Conservation (phyloP, 2,113 vertebrate species). For the Serinus canaria region DNA sequence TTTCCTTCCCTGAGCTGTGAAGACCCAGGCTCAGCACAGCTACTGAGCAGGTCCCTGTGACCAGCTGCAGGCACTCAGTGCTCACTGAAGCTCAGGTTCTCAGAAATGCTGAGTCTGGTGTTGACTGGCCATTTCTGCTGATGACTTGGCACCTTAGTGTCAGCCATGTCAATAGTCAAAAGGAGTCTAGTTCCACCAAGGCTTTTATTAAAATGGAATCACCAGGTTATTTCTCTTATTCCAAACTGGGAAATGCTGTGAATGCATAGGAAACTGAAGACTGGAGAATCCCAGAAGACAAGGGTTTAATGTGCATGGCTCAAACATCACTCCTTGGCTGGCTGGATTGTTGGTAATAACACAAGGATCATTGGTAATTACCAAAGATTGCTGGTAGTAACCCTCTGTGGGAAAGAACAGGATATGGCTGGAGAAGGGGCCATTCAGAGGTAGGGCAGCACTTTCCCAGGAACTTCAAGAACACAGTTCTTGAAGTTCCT, state of each 20-base stretch:
- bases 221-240: neutral
- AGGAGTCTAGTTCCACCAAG: neutral
- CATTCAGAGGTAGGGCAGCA: neutral
- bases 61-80: neutral
- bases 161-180: neutral
- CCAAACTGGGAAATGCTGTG: neutral
- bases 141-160: neutral
- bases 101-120: neutral
- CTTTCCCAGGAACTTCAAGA: neutral
- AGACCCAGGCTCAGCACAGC: neutral
- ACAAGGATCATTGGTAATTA: neutral
- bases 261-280: neutral
- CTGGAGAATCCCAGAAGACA: neutral
- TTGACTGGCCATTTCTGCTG: neutral
- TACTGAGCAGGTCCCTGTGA: neutral
- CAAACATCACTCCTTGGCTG: neutral
- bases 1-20: neutral
- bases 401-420: neutral
- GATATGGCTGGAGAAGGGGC: neutral
- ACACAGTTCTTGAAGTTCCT: neutral
- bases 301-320: neutral
- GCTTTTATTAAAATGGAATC: neutral
- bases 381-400: neutral
- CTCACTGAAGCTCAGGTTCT: neutral
- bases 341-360: neutral